phyloP scores from a whole-genome alignment of 1,140 invertebrate genomes.

The Homalodisca vitripennis region DNA sequence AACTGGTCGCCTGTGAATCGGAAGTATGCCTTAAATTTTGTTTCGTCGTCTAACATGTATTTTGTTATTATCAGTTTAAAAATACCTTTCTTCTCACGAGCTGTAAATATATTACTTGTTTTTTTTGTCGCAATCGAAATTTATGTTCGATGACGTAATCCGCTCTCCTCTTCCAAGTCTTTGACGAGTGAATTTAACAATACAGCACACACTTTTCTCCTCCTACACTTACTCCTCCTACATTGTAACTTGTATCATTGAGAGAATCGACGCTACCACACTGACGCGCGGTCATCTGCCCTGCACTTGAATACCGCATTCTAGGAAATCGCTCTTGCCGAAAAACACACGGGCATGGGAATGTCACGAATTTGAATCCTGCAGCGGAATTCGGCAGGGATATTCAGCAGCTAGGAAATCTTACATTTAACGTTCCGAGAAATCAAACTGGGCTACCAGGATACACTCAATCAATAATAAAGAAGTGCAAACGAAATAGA shows the following conservation, averaged over 20 bases:
- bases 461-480: too few species aligned
- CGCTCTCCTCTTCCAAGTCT: background rate
- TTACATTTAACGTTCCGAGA: background rate
- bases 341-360: background rate
- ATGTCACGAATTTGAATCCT: background rate
- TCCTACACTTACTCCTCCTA: background rate
- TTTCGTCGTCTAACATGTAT: conserved; percentile 1
- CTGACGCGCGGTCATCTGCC: background rate
- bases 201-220: background rate
- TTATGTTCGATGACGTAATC: background rate
- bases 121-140: background rate
- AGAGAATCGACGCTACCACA: background rate
- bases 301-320: background rate
- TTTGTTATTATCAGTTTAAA: background rate
- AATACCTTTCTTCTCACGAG: background rate
- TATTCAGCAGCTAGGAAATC: conserved; percentile 11
- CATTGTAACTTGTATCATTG: background rate
- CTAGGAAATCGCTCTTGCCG: conserved; percentile 4
- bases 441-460: too few species aligned
- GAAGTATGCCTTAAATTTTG: background rate
- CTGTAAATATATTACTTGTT: conserved; percentile 16
- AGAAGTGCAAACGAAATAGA: too few species aligned
- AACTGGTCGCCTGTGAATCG: background rate
- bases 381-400: background rate
- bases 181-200: background rate